Base-by-base conservation (phyloP, 2,888 invertebrate species). In the Chymomyza caudatula region DNA sequence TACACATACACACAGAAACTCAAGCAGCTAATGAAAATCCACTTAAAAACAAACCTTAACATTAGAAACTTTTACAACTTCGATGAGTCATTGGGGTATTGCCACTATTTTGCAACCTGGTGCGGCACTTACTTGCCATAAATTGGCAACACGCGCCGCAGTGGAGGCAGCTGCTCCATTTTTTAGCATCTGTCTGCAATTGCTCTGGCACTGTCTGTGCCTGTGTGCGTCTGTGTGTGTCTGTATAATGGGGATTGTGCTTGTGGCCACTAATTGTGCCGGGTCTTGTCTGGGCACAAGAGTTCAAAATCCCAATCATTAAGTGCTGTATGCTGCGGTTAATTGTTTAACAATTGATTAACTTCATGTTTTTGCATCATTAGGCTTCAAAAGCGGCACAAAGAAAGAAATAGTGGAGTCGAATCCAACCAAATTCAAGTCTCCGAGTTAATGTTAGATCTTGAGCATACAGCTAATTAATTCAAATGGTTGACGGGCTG, bases 321-420 rank as follows among this genome's bases (percentile, higher is more conserved):
- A 15, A 17, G 43, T 56, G 20, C 20, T 11, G 13, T 15, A 11
- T 65, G 65, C 61, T 71, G 63, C 43, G 64, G 60, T 74, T 74
- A 81, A 81, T 85, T 81, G 70, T 68, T 65, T 61, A 20, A 54
- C 77, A 77, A 81, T 81, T 73, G 77, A 82, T 81, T 76, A 85
- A 65, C 65, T 78, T 44, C 63, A 58, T 69, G 67, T 67, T 65
- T 69, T 67, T 63, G 60, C 53, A 54, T 65, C 63, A 74, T 74
- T 74, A 70, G 62, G 60, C 52, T 29, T 69, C 42, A 60, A 51
- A 63, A 62, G 61, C 52, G 55, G 23, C 37, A 44, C 43, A 53
- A 51, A 23, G 19, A 49, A 52, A 51, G 58, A 49, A 22, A 53
- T 6, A 25, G 8, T 8, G 1, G 8, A 29, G 3, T 2, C 29